Evolutionary conservation across 1,140 invertebrate species (phyloP), one percentile per base, ranked within the genome.

Genomic region (Drusus annulatus): DNA sequence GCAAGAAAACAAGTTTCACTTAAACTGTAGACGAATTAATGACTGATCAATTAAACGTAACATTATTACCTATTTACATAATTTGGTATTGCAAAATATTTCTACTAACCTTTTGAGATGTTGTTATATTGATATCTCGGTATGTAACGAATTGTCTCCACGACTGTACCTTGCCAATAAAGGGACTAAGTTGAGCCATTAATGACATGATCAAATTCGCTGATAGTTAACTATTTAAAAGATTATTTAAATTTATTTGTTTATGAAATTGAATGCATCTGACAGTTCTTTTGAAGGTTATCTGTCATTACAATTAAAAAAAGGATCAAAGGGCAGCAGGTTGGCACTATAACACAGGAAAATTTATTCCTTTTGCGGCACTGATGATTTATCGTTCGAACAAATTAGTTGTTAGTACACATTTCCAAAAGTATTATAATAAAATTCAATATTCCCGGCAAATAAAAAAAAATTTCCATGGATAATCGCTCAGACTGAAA

Each of bases 41-140:
- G 36, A 13, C 7, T 45, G 36, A 36, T 45, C 45, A 45, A 71
- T 51, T 23, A 5, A 74, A 10, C 50, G 5, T 17, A 56, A 60
- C 31, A 52, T 75, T 16, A 75, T 54, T 75, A 13, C 36, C 36
- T 45, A 50, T 36, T 45, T 73, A 50, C 16, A 73, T 50, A 50
- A 73, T 50, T 16, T 45, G 17, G 16, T 51, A 76, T 31, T 62
- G 25, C 15, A n/a, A 76, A 76, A 76, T 76, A 28, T 16, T 62
- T 62, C 25, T 54, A 79, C 68, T 75, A 76, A 84, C 83, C 75
- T 84, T 84, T 76, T 84, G 83, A 23, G 83, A 81, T 25, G 83
- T 84, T 78, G 83, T 84, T 56, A 84, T 68, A 76, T 73, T 80
- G 45, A 84, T 71, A 81, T 81, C 75, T 69, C 80, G 79, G 25